Percentiles rank a stretch among this genome's conserved stretches.
These are phyloP conservation scores for Caranx ignobilis DNA, from an alignment of 2,113 vertebrate genomes.

Conservation along the genomic window DNA sequence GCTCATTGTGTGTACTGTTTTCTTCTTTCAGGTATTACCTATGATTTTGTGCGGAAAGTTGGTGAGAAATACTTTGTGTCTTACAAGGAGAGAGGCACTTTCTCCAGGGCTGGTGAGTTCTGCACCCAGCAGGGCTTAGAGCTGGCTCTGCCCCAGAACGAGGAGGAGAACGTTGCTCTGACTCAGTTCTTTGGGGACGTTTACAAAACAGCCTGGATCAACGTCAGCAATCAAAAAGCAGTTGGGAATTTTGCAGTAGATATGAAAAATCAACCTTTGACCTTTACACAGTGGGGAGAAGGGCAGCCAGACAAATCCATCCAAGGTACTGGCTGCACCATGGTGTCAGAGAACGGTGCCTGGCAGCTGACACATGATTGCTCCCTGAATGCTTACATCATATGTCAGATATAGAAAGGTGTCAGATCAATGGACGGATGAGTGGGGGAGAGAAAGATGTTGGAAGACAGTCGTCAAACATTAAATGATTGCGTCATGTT, in stretches of 20 bases:
- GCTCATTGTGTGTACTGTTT: neutral
- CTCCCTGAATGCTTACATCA: slow-evolving; percentile 28
- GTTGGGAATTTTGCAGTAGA: slow-evolving; percentile 29
- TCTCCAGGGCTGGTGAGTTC: slow-evolving; percentile 13
- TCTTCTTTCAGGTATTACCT: slow-evolving; percentile 19
- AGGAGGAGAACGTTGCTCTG: slow-evolving; percentile 33
- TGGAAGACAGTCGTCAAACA: no score
- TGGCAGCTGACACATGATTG: slow-evolving; percentile 36
- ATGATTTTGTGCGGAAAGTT: slow-evolving; percentile 13
- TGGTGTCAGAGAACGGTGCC: slow-evolving; percentile 15
- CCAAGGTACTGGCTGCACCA: slow-evolving; percentile 46
- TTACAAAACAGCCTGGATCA: slow-evolving; percentile 33
- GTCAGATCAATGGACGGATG: no score
- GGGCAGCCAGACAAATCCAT: slow-evolving; percentile 47
- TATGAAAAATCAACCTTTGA: slow-evolving; percentile 34
- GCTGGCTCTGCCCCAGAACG: slow-evolving; percentile 37
- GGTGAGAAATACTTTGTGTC: slow-evolving; percentile 49
- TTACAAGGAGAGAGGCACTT: slow-evolving; percentile 21
- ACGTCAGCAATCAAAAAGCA: neutral
- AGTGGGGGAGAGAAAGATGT: no score
- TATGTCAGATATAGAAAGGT: slow-evolving; percentile 44
- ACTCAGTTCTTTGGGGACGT: neutral
- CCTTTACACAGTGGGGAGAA: slow-evolving; percentile 47
- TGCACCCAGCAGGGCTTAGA: slow-evolving; percentile 29
- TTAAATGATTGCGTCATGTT: no score